Base-by-base conservation (phyloP, 2,113 vertebrate species). In the Mormoops blainvillei region DNA sequence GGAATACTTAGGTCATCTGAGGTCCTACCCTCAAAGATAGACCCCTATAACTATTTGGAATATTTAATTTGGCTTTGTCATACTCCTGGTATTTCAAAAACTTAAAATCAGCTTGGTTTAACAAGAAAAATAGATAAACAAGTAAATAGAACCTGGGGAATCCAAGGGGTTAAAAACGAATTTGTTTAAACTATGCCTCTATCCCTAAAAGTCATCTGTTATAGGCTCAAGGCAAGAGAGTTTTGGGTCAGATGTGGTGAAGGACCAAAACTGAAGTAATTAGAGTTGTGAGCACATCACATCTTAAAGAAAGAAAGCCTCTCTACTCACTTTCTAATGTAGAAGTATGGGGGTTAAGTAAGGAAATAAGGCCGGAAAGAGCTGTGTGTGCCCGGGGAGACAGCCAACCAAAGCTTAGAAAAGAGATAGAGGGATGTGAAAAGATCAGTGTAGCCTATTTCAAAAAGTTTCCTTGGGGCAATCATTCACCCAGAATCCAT, bases 11-110 rank as follows among this genome's bases (percentile, higher is more conserved):
- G n/a, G 12, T 70, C 6, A 54, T 56, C 3, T 2, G 61, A 54
- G 20, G 28, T 76, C 65, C 6, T 43, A 0, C 28, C 5, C 26
- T 2, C 18, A 86, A 87, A 36, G n/a, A 20, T 63, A 24, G 9
- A 71, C 43, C 12, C 77, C 38, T 67, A 83, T 78, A 96, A 41
- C 8, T 41, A 19, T 54, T 10, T 5, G n/a, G 7, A 82, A 73
- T 63, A 33, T 56, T 82, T 93, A 31, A n/a, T 41, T 92, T 82
- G 43, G 6, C 33, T 95, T 54, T 71, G 31, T 36, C 31, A 71
- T 3, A 41, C 0, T 90, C 3, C 45, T 4, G 14, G 71, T 88
- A 9, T 52, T 94, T 58, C 3, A 89, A 92, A 92, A 89, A 41
- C 50, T 38, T 7, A 86, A 41, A 15, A 48, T 91, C 86, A 58